Evolutionary conservation across 64 coral and sea anemone genomes (phyloP), one percentile per base, ranked within the genome.

Genomic region (Exaiptasia diaphana): DNA sequence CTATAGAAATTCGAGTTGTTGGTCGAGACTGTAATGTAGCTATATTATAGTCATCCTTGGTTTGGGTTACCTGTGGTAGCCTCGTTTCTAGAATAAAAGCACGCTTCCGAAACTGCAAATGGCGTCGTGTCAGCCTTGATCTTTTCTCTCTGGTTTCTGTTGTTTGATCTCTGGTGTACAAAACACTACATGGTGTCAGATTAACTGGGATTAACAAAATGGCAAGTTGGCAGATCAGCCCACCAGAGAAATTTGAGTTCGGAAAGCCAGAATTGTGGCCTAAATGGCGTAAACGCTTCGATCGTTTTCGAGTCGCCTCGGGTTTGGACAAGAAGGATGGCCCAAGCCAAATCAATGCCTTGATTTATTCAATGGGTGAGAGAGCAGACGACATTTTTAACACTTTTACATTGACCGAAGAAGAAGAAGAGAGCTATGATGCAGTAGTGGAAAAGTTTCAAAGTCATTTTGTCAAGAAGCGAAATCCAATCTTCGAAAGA

Each of bases 331-430:
- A 78, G 38, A 63, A 78, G 17, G 60, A 78, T 65, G 74, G 38
- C 42, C 56, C 78, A 49, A 89, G 77, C 52, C 53, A 82, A 58
- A 31, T 82, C 50, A 89, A 74, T 44, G 64, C 54, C 39, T 69
- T 82, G 35, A 81, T 89, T 55, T 89, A 89, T 41, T 30, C 64
- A n/a, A 81, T 75, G 77, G 78, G 78, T 41, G 61, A 76, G 70
- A 61, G 76, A 75, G 78, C 55, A 34, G 67, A 89, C 33, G 78
- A 90, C 75, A 82, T 82, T 82, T 20, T 82, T 12, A 74, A 29
- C 65, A 79, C 85, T 27, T 80, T 88, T 52, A 41, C 64, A 12
- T 71, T 88, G 31, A 80, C 62, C n/a, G 62, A 56, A n/a, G 67
- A 64, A 5, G 40, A 88, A 40, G 29, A 50, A 37, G 80, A 78